Evolutionary conservation across 2,797 vertebrate species (phyloP), one percentile per base, ranked within the genome.

Genomic region (Chelidonichthys spinosus): DNA sequence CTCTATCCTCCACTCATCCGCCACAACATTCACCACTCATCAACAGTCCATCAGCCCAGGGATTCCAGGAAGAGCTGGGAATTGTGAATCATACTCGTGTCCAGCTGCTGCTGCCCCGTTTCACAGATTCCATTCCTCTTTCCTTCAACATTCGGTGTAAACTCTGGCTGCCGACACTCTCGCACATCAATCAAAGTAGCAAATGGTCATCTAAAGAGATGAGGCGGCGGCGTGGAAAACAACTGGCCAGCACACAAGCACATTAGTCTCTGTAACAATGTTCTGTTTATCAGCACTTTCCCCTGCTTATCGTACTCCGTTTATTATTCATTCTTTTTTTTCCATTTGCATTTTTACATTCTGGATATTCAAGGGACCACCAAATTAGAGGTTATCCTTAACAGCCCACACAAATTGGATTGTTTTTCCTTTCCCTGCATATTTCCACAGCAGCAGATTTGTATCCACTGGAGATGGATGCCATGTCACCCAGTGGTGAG

Each of bases 211-310:
- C 50, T 74, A 79, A 83, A 78, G 72, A 69, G 85, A 79, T 72
- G 77, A 64, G 75, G 79, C 35, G 64, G 70, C 32, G 42, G 60
- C 49, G 37, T 44, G 52, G 64, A 76, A 78, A 85, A 87, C 74
- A 82, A 79, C 77, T 79, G 78, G 78, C 82, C 50, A 10, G 46
- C 63, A 77, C 91, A 79, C 69, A 79, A 83, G 79, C 81, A 47
- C 88, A 90, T 92, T 89, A 79, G 87, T 92, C 82, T 85, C 74
- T 73, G 77, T 88, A 80, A 85, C 85, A 83, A 83, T 88, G 87
- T 91, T 75, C 78, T 89, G 77, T 74, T 87, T 86, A 89, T 92
- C 89, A 91, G 88, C 91, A 86, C 82, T 88, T 90, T 85, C 83
- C 72, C 50, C 72, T 79, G 75, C 84, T 91, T 89, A 88, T 91